Evolutionary conservation across 1,140 invertebrate species (phyloP).

Genomic region (Dreissena polymorpha): DNA sequence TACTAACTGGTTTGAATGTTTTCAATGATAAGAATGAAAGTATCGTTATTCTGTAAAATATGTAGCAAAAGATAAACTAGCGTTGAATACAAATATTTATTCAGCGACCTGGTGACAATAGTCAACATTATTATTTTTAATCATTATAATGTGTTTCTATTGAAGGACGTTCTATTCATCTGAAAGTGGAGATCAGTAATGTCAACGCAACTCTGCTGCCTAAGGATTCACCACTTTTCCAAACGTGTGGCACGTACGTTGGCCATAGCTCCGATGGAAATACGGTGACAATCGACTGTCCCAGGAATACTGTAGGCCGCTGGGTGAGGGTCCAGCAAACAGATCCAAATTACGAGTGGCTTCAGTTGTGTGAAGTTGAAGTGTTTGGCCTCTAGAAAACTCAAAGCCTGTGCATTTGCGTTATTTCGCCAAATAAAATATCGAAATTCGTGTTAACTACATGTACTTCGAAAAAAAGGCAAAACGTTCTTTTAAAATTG

Average conservation of each 20-base stretch:
- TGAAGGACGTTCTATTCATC: constrained; percentile 36
- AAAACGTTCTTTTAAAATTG: too few species aligned
- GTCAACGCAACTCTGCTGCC: constrained; percentile 20
- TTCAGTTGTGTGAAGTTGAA: not conserved
- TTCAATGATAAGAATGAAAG: too few species aligned
- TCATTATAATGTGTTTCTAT: not conserved
- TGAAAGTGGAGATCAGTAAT: constrained; percentile 17
- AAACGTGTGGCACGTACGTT: constrained; percentile 23
- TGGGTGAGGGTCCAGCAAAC: not conserved
- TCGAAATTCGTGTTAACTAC: too few species aligned
- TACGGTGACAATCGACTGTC: constrained; percentile 34
- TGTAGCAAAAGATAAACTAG: too few species aligned
- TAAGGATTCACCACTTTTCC: constrained; percentile 22
- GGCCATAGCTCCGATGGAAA: constrained; percentile 37
- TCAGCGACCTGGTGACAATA: too few species aligned
- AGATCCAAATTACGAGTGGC: not conserved
- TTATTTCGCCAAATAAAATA: too few species aligned
- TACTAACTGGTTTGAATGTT: too few species aligned
- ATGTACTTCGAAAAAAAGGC: too few species aligned
- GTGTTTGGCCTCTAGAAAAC: not conserved
- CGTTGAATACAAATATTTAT: too few species aligned
- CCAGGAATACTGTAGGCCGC: constrained; percentile 18
- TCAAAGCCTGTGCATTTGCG: too few species aligned
- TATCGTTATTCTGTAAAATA: too few species aligned
- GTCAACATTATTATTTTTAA: too few species aligned